These are phyloP conservation scores for Buphagus erythrorhynchus DNA, from an alignment of 2,797 vertebrate genomes.

Conservation along the genomic window DNA sequence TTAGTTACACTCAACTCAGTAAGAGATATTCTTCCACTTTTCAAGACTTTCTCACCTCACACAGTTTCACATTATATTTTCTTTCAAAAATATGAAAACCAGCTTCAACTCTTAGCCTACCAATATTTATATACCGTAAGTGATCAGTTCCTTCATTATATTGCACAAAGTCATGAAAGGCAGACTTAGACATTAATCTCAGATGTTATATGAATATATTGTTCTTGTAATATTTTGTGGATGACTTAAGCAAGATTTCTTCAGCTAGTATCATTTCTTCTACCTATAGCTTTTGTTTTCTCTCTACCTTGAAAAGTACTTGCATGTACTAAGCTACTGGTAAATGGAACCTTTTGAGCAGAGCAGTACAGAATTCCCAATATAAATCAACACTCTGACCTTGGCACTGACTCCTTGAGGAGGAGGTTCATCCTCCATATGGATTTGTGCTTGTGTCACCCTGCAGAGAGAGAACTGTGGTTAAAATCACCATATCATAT, in stretches of 20 bases:
- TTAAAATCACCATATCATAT: background rate
- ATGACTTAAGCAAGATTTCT: background rate
- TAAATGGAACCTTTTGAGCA: background rate
- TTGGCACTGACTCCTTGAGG: conserved; percentile 33
- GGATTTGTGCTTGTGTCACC: background rate
- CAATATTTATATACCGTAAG: background rate
- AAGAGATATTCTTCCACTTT: background rate
- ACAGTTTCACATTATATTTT: background rate
- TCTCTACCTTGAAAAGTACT: background rate
- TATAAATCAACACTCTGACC: background rate
- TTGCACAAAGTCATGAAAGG: background rate
- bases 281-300: background rate
- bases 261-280: background rate
- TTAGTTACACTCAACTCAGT: background rate
- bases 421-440: conserved; percentile 61
- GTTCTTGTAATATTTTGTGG: background rate
- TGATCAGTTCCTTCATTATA: background rate
- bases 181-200: background rate
- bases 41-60: background rate
- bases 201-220: background rate
- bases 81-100: background rate
- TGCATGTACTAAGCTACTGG: background rate
- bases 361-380: background rate
- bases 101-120: background rate
- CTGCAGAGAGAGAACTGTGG: conserved; percentile 8